These are phyloP conservation scores for Tenrec ecaudatus DNA, from an alignment of 2,113 vertebrate genomes.

Conservation along the genomic window DNA sequence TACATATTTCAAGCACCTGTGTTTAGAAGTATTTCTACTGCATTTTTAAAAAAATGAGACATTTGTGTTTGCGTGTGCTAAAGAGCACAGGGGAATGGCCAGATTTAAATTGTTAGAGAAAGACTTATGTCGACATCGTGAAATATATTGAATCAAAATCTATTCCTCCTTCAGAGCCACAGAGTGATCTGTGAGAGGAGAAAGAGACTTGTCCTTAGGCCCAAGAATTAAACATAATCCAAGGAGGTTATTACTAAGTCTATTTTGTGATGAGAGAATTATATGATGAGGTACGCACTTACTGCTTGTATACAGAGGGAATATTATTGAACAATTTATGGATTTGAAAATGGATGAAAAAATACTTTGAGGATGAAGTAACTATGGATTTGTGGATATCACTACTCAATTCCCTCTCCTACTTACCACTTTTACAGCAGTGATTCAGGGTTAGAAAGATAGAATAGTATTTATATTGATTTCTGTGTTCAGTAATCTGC, in stretches of 20 bases:
- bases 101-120: slow-evolving; percentile 55
- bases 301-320: not conserved
- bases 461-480: not conserved
- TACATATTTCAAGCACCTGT: slow-evolving; percentile 16
- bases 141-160: slow-evolving; percentile 64
- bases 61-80: slow-evolving; percentile 44
- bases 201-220: slow-evolving; percentile 1
- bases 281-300: not conserved
- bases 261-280: slow-evolving; percentile 32
- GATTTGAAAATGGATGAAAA: not conserved
- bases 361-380: not conserved
- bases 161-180: not conserved
- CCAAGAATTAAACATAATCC: not conserved
- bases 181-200: slow-evolving; percentile 26
- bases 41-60: slow-evolving; percentile 50
- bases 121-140: slow-evolving; percentile 60
- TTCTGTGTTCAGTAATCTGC: not conserved
- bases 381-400: too few species aligned
- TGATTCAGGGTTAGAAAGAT: too few species aligned
- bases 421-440: too few species aligned
- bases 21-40: slow-evolving; percentile 21
- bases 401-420: too few species aligned
- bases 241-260: not conserved
- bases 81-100: slow-evolving; percentile 35
- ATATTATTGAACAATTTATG: not conserved